phyloP scores from a whole-genome alignment of 2,797 vertebrate species.

The Eurystomus glaucurus region DNA sequence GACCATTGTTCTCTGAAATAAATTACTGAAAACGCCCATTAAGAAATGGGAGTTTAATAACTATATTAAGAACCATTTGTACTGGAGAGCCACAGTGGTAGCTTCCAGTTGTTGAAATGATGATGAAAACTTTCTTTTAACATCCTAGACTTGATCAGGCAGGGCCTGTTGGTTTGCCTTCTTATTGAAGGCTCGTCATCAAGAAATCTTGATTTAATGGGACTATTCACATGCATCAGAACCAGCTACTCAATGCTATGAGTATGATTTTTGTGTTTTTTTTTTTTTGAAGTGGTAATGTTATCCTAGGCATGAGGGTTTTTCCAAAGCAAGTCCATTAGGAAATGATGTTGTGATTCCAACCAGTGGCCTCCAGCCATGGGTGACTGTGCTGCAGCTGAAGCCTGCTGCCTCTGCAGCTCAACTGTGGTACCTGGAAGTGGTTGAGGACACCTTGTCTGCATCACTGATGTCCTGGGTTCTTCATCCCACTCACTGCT shows the following conservation, averaged over 20 bases:
- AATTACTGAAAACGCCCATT: neutral
- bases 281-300: neutral
- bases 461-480: fast-evolving
- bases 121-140: neutral
- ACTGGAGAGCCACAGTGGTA: neutral
- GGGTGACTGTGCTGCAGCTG: fast-evolving
- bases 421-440: fast-evolving
- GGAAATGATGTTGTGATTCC: neutral
- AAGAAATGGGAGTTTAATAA: neutral
- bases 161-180: neutral
- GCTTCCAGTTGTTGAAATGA: neutral
- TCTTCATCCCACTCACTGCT: neutral
- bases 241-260: neutral
- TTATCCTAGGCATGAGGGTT: neutral
- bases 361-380: neutral
- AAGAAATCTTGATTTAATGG: neutral
- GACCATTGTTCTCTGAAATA: neutral
- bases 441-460: neutral
- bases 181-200: neutral
- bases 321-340: neutral
- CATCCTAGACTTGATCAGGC: neutral
- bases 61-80: neutral
- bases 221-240: neutral
- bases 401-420: neutral
- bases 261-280: neutral